These are phyloP conservation scores for Sminthopsis crassicaudata DNA, from an alignment of 2,113 vertebrate species.

Conservation along the genomic window DNA sequence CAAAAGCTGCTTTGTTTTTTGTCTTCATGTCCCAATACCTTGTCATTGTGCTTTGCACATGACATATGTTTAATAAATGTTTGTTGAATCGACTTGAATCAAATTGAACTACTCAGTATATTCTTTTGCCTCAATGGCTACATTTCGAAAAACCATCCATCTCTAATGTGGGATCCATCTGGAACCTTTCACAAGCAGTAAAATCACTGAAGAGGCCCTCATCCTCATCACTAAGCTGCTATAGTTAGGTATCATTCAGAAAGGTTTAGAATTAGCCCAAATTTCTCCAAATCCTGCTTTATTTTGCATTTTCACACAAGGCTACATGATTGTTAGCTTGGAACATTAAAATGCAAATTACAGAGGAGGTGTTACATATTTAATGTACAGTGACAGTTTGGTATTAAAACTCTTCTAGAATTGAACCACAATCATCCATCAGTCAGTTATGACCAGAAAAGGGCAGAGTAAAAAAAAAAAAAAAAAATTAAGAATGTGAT, in stretches of 20 bases:
- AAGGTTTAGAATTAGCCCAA: constrained; percentile 80
- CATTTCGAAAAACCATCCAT: constrained; percentile 37
- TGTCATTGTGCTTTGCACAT: background rate
- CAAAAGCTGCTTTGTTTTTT: background rate
- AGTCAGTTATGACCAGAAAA: constrained; percentile 65
- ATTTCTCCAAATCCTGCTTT: constrained; percentile 77
- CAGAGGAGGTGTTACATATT: constrained; percentile 76
- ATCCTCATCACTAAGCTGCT: constrained; percentile 68
- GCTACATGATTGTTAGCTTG: constrained; percentile 83
- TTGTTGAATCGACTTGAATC: background rate
- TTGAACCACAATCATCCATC: constrained; percentile 69
- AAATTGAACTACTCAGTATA: background rate
- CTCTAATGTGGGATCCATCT: constrained; percentile 33
- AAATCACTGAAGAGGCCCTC: constrained; percentile 64
- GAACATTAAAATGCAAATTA: constrained; percentile 88
- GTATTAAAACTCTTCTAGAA: constrained; percentile 67
- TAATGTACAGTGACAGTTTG: constrained; percentile 76
- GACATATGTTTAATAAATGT: background rate
- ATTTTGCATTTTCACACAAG: constrained; percentile 80
- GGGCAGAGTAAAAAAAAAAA: constrained; percentile 50
- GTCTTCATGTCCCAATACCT: background rate
- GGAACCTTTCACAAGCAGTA: constrained; percentile 48
- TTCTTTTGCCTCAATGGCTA: background rate
- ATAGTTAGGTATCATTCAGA: constrained; percentile 77
- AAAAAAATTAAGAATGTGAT: background rate